phyloP scores from a whole-genome alignment of 2,113 vertebrate genomes.

The Eptatretus burgeri region DNA sequence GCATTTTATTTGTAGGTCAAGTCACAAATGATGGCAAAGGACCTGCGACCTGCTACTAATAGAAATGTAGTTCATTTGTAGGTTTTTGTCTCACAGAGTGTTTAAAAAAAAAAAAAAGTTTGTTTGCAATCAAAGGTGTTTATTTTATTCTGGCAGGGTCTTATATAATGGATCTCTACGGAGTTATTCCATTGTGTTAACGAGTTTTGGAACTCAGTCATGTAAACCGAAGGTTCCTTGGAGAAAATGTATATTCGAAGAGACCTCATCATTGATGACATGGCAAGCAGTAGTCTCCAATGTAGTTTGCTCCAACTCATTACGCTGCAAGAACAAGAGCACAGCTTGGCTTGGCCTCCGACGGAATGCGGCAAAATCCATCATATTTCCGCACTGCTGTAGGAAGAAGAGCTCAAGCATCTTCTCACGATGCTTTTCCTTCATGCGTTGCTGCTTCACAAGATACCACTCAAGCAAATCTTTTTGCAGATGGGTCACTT shows the following conservation, averaged over 20 bases:
- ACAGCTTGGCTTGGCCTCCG: constrained; percentile 67
- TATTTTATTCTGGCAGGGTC: constrained; percentile 13
- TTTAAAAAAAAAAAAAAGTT: constrained; percentile 12
- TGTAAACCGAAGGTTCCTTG: constrained; percentile 14
- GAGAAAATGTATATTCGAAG: no score
- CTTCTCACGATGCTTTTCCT: constrained; percentile 61
- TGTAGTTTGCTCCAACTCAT: constrained; percentile 85
- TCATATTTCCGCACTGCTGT: constrained; percentile 96
- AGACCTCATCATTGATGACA: constrained; percentile 66
- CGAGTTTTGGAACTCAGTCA: background rate
- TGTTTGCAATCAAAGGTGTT: constrained; percentile 12
- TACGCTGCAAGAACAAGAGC: constrained; percentile 64
- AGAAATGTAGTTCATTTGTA: constrained; percentile 7
- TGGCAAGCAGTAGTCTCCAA: constrained; percentile 70
- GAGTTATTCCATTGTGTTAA: constrained; percentile 10
- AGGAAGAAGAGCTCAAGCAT: constrained; percentile 81
- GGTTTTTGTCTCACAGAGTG: background rate
- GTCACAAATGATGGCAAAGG: no score
- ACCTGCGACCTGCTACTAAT: no score
- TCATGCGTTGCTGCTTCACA: constrained; percentile 50
- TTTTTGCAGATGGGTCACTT: constrained; percentile 56
- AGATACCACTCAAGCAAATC: constrained; percentile 63
- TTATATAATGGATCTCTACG: constrained; percentile 12
- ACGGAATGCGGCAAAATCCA: constrained; percentile 82
- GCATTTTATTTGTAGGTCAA: no score